Evolutionary conservation across 2,113 vertebrate species (phyloP).

Genomic region (Triplophysa rosa): DNA sequence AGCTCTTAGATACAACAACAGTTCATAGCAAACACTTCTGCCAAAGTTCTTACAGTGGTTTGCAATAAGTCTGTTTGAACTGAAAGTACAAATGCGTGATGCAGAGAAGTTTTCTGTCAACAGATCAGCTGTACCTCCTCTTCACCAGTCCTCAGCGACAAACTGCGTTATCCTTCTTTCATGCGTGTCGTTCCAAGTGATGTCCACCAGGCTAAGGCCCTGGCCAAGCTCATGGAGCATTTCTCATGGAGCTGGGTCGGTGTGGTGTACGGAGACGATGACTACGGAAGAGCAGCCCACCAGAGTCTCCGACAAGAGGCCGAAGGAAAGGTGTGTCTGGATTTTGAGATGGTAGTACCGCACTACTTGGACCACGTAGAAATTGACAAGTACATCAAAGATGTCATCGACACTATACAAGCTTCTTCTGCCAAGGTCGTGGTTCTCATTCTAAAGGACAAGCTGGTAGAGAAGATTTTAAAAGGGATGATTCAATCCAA

Average conservation of each 20-base stretch:
- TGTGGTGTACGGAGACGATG: conserved; percentile 67
- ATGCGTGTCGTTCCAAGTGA: conserved; percentile 72
- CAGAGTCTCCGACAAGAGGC: conserved; percentile 59
- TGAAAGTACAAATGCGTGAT: not conserved
- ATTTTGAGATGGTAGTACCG: conserved; percentile 60
- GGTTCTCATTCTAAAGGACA: conserved; percentile 62
- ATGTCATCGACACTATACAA: conserved; percentile 50
- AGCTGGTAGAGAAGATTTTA: conserved; percentile 63
- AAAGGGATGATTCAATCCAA: conserved; percentile 58
- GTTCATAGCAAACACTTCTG: no score
- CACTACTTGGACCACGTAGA: conserved; percentile 42
- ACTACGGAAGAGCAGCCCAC: conserved; percentile 66
- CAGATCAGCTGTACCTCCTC: conserved; percentile 69
- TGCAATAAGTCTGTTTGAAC: no score
- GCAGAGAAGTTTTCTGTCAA: not conserved
- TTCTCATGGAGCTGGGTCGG: conserved; percentile 72
- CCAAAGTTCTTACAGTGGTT: no score
- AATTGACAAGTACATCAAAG: conserved; percentile 7
- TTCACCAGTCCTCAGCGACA: conserved; percentile 64
- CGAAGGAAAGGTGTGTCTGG: conserved; percentile 59
- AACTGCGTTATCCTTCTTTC: conserved; percentile 63
- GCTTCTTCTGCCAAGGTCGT: conserved; percentile 61
- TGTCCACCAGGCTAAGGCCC: conserved; percentile 64
- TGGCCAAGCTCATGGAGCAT: conserved; percentile 61
- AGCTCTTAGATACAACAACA: no score